Conservation (phyloP, 37 sponge, comb jelly and placozoan species). For the Axinella damicornis region DNA sequence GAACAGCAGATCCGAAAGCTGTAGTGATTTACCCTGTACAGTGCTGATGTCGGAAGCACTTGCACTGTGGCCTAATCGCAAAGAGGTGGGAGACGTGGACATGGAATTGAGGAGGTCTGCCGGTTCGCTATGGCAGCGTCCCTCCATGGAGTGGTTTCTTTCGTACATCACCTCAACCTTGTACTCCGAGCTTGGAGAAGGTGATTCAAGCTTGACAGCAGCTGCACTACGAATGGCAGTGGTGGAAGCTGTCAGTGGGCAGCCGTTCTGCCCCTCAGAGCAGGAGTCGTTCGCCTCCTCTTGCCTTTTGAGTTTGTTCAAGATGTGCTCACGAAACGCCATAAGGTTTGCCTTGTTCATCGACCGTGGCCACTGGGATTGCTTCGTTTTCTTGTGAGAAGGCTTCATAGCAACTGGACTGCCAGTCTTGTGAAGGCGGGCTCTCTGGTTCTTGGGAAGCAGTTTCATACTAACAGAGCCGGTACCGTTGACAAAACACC, state of each 20-base stretch:
- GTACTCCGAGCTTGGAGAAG: not conserved
- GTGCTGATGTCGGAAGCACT: not conserved
- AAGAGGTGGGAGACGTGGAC: not conserved
- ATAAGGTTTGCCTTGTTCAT: constrained; percentile 72
- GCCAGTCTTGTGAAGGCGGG: not conserved
- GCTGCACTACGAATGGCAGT: too few species aligned
- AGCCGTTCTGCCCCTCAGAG: not conserved
- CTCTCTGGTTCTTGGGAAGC: not conserved
- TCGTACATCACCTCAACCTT: constrained; percentile 29
- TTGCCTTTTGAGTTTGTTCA: constrained; percentile 71
- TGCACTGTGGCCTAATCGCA: not conserved
- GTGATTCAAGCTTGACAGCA: not conserved
- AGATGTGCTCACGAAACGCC: constrained; percentile 67
- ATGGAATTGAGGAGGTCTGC: not conserved
- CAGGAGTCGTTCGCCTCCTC: constrained; percentile 16
- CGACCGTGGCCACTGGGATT: constrained; percentile 60
- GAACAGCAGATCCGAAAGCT: not conserved
- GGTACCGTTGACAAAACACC: too few species aligned
- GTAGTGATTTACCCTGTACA: not conserved
- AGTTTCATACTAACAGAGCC: too few species aligned
- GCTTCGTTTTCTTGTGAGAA: constrained; percentile 6
- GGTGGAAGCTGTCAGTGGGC: too few species aligned
- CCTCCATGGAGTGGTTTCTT: not conserved
- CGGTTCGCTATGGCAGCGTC: constrained; percentile 22
- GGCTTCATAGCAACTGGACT: not conserved